Evolutionary conservation across 2,888 invertebrate species (phyloP).

Genomic region (Cremastinae sp.): DNA sequence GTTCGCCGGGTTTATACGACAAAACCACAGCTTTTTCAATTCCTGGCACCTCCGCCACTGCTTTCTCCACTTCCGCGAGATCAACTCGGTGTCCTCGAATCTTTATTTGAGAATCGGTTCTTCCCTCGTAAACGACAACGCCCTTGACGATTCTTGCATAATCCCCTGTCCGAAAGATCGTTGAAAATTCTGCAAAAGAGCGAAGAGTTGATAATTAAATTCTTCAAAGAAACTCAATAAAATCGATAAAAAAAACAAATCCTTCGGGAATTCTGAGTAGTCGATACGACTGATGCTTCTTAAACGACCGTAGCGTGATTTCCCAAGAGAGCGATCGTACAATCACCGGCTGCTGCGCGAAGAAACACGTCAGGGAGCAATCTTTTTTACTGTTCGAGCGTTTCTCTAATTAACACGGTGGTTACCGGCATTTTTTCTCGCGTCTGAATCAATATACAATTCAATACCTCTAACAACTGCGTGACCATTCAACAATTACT

Average conservation of each 20-base stretch:
- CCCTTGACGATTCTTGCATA: conserved; percentile 88
- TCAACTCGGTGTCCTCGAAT: conserved; percentile 93
- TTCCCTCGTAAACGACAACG: conserved; percentile 87
- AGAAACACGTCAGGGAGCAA: background rate
- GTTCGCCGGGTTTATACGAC: conserved; percentile 88
- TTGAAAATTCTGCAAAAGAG: conserved; percentile 83
- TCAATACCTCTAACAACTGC: background rate
- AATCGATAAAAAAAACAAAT: background rate
- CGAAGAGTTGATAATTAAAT: conserved; percentile 17
- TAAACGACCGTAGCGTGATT: background rate
- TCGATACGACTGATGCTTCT: background rate
- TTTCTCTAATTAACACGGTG: background rate
- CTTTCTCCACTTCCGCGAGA: conserved; percentile 90
- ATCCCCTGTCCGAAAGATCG: conserved; percentile 92
- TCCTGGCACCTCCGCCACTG: conserved; percentile 83
- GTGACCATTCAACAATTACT: background rate
- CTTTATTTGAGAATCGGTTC: conserved; percentile 93
- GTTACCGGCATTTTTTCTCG: background rate
- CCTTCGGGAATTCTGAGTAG: background rate
- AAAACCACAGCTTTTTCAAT: conserved; percentile 90
- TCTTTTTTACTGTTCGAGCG: background rate
- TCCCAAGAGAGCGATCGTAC: conserved; percentile 4
- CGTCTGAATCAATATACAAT: too few relatives aligned
- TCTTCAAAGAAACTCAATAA: background rate
- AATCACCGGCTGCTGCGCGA: background rate